Evolutionary conservation across 2,888 invertebrate genomes (phyloP), one percentile per base, ranked within the genome.

Genomic region (Plebejus melissa): DNA sequence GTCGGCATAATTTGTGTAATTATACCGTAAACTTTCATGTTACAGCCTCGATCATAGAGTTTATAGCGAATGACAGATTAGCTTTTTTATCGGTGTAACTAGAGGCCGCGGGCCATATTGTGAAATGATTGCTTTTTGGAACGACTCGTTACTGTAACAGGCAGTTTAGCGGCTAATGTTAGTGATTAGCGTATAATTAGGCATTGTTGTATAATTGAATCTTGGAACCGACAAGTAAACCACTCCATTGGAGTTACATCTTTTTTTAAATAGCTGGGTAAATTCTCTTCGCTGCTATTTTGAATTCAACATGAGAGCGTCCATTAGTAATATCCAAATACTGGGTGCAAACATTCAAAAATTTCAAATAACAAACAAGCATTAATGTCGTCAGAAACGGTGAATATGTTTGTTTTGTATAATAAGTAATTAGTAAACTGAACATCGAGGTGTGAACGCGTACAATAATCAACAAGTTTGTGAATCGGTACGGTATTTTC

Each of bases 401-500:
- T 65, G 65, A 65, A 65, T 32, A 65, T 65, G 32, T 65, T 65
- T 65, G 65, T 65, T 65, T 36, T 32, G 65, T 36, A 65, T 16
- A 13, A 65, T 65, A 32, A 65, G 13, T 65, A 65, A 70, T 75
- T 57, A 57, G 57, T 57, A 74, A 71, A 70, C 50, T 69, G 22
- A 41, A 74, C 58, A 72, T 54, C 65, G 11, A 72, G 50, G 41
- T 76, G 77, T 65, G 65, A 36, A 76, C 76, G 77, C 74, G 71
- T 75, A 74, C 74, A 76, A 54, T 74, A 76, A 54, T 74, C 69
- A 69, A 60, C 50, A 75, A 58, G 38, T 76, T 74, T 16, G 54
- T 72, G 54, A 32, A 72, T 54, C 76, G 77, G 77, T 77, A 76
- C 74, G 76, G 28, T 58, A 75, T 32, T n/a, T 74, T 22, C 78